Percentiles rank a stretch among this genome's conserved stretches.
These are phyloP conservation scores for Camptogramma bilineatum DNA, from an alignment of 2,888 invertebrate genomes.

Conservation along the genomic window DNA sequence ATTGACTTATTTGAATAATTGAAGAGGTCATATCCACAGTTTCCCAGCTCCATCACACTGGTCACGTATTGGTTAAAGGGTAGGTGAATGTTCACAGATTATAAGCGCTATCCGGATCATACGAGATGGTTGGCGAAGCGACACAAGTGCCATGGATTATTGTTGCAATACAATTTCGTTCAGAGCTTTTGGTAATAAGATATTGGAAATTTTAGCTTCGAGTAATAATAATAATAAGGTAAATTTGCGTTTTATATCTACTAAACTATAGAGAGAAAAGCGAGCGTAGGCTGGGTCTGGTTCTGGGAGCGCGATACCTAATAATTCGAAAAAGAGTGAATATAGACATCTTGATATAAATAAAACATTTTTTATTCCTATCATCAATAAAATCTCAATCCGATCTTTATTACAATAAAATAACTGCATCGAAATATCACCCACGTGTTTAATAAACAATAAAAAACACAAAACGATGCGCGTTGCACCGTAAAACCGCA, in stretches of 20 bases:
- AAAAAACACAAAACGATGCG: slow-evolving; percentile 51
- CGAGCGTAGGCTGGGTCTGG: no score
- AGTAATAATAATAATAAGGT: background rate
- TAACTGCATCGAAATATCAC: background rate
- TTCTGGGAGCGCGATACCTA: no score
- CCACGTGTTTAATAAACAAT: slow-evolving; percentile 37
- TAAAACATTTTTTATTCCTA: background rate
- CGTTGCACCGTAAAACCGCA: slow-evolving; percentile 69
- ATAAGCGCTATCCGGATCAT: slow-evolving; percentile 53
- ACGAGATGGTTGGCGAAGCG: slow-evolving; percentile 15
- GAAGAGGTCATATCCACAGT: slow-evolving; percentile 48
- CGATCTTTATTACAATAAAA: background rate
- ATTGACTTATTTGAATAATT: background rate
- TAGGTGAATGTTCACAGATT: slow-evolving; percentile 74
- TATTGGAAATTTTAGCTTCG: slow-evolving; percentile 8
- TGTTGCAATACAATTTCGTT: background rate
- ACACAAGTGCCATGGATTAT: slow-evolving; percentile 32
- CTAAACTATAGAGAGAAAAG: no score
- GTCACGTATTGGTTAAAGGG: slow-evolving; percentile 84
- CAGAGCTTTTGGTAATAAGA: slow-evolving; percentile 1
- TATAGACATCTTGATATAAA: no score
- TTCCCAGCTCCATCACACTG: slow-evolving; percentile 54
- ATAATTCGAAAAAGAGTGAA: no score
- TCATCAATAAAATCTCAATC: no score
- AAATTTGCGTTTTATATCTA: no score